Percentiles rank a stretch among this genome's conserved stretches.
Evolutionary conservation across 1,140 invertebrate genomes (phyloP).

Genomic region (Dreissena polymorpha): DNA sequence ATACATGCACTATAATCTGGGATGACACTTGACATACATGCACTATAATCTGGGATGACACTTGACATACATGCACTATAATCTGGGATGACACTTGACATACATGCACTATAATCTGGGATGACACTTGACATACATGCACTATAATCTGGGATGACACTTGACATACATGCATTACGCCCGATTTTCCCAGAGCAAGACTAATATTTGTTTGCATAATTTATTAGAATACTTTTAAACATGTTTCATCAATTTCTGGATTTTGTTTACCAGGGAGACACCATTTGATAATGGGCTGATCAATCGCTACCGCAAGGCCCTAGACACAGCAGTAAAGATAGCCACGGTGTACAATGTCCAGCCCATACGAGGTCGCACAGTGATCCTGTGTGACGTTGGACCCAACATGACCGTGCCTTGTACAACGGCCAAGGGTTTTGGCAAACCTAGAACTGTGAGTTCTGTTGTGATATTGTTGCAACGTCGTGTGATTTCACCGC

Average conservation of each 20-base stretch:
- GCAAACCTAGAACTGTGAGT: slow-evolving; percentile 75
- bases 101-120: no score
- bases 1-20: no score
- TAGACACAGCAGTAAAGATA: slow-evolving; percentile 79
- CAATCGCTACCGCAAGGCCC: slow-evolving; percentile 76
- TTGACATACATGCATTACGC: background rate
- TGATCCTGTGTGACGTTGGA: slow-evolving; percentile 77
- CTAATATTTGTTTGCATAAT: no score
- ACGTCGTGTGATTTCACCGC: no score
- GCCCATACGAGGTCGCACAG: slow-evolving; percentile 78
- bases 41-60: no score
- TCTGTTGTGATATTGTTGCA: no score
- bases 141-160: background rate
- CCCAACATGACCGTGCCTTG: slow-evolving; percentile 69
- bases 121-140: no score
- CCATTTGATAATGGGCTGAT: slow-evolving; percentile 70
- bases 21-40: no score
- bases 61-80: no score
- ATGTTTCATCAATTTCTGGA: no score
- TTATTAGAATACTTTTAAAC: no score
- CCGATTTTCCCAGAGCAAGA: background rate
- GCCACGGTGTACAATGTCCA: slow-evolving; percentile 79
- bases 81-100: no score
- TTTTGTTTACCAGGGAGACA: slow-evolving; percentile 65
- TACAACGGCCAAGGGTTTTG: slow-evolving; percentile 74